Percentiles rank a stretch among this genome's conserved stretches.
These are phyloP conservation scores for Acronicta alni DNA, from an alignment of 2,888 invertebrate genomes.

Conservation along the genomic window DNA sequence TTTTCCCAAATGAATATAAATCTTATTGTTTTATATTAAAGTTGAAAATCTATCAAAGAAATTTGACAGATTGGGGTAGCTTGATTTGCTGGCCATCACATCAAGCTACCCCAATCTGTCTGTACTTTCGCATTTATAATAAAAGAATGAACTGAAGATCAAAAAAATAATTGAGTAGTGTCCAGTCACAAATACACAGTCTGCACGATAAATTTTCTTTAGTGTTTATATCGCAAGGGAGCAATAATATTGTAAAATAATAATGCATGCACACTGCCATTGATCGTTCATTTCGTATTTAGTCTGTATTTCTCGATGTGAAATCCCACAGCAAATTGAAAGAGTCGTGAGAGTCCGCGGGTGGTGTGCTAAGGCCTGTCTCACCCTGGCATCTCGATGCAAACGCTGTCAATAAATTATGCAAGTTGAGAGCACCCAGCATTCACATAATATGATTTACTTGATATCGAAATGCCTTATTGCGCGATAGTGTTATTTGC, in stretches of 20 bases:
- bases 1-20: too few species aligned
- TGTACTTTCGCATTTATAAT: too few species aligned
- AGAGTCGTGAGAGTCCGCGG: constrained; percentile 57
- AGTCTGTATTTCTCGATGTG: constrained; percentile 39
- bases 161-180: too few species aligned
- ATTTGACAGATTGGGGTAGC: too few species aligned
- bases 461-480: constrained; percentile 68
- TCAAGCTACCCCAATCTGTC: too few species aligned
- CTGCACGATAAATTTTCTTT: constrained; percentile 21
- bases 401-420: constrained; percentile 48
- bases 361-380: constrained; percentile 37
- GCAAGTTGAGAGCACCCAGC: constrained; percentile 38
- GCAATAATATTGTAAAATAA: constrained; percentile 48
- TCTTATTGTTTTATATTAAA: too few species aligned
- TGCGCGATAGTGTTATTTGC: too few species aligned
- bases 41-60: too few species aligned
- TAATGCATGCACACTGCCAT: constrained; percentile 22
- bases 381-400: constrained; percentile 21
- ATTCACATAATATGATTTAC: constrained; percentile 64
- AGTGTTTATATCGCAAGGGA: constrained; percentile 30
- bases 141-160: too few species aligned
- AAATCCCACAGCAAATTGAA: constrained; percentile 55
- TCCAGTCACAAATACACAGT: constrained; percentile 16
- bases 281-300: constrained; percentile 30
- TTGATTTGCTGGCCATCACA: too few species aligned